These are phyloP conservation scores for Lumbricus terrestris DNA, from an alignment of 2,888 invertebrate species.

Conservation along the genomic window DNA sequence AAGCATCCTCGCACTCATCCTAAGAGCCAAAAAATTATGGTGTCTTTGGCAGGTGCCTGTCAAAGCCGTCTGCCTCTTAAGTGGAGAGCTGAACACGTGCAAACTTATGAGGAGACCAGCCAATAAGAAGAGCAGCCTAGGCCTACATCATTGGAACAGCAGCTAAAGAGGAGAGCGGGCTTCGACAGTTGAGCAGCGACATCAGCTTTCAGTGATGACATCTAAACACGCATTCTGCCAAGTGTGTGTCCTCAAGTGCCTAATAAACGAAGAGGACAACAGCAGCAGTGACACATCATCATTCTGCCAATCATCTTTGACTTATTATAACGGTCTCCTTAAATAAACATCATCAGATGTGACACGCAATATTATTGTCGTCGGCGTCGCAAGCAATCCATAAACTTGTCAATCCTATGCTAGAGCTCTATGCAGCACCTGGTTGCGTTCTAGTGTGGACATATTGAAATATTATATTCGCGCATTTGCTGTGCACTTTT, in stretches of 20 bases:
- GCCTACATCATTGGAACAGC: not conserved
- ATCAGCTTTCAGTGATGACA: not conserved
- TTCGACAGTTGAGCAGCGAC: not conserved
- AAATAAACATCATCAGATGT: not conserved
- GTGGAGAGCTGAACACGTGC: not conserved
- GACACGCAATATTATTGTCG: too few relatives aligned
- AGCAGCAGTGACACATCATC: too few relatives aligned
- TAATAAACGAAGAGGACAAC: too few relatives aligned
- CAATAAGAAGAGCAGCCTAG: not conserved
- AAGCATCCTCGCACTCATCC: not conserved
- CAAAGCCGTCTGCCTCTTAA: not conserved
- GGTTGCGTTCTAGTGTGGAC: not conserved
- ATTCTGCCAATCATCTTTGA: too few relatives aligned
- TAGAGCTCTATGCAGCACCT: not conserved
- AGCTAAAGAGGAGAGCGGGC: not conserved
- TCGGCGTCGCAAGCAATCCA: not conserved
- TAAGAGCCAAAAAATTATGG: not conserved
- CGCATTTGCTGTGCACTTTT: not conserved
- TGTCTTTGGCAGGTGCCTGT: not conserved
- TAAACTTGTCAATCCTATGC: not conserved
- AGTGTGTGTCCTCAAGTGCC: not conserved
- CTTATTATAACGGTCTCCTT: too few relatives aligned
- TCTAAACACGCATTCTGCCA: not conserved
- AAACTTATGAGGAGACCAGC: not conserved
- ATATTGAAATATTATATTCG: not conserved